Base-by-base conservation (phyloP, 2,888 invertebrate genomes). In the Phrixothrix hirtus region DNA sequence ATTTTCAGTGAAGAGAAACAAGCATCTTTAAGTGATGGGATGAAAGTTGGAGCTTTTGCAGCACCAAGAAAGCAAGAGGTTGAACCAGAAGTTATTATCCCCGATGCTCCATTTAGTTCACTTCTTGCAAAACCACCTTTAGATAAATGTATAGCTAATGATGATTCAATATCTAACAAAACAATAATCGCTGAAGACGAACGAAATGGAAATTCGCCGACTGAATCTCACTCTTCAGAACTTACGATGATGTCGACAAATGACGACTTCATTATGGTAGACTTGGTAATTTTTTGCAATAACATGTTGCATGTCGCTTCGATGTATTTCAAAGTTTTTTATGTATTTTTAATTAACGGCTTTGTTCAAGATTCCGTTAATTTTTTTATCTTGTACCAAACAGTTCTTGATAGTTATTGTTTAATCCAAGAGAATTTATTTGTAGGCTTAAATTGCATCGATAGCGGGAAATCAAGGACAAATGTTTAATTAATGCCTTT, bases 41-140 rank as follows among this genome's bases (percentile, higher is more conserved):
- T 89, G 68, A 86, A 87, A 59, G 84, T 87, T 0, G 90, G 89
- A 30, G 89, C 90, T 1, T 91, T 91, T 73, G 89, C 87, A 3
- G 86, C 86, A 62, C 77, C 79, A 17, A 80, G 81, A n/a, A 84
- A 84, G 68, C 78, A 85, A 37, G 80, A 80, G 68, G 49, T 64
- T 25, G 69, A 70, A 45, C 79, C 82, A 26, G 82, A 83, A 59
- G 76, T 80, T 58, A 75, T 80, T 49, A 73, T 82, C 60, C 77
- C 83, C 10, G 78, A 85, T 62, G 84, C 86, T 46, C 89, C 90
- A 0, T 82, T 90, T 59, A 86, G 81, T 64, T 83, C 77, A 52
- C 67, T 82, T 10, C 69, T 81, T 53, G 72, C 74, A 16, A 77
- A 77, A 15, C 69, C 69, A 21, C 25, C 13, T 32, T 15, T 43